Evolutionary conservation across 2,113 vertebrate genomes (phyloP).

Genomic region (Onychorhynchus coronatus): DNA sequence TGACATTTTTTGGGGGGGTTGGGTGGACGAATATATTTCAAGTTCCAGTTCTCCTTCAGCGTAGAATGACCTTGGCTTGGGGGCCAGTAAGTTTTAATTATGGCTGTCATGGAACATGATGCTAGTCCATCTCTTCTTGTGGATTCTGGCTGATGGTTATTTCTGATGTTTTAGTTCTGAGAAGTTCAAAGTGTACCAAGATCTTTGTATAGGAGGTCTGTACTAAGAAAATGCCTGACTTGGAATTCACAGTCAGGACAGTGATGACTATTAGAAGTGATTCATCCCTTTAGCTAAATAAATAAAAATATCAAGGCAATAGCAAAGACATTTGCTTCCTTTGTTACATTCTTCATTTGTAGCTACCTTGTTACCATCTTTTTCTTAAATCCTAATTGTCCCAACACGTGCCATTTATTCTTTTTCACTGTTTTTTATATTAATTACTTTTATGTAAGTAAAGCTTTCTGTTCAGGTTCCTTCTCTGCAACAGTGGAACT

Average conservation of each 20-base stretch:
- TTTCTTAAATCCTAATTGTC: background rate
- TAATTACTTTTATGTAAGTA: background rate
- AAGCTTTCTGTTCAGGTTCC: background rate
- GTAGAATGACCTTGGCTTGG: background rate
- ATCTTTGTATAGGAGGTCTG: background rate
- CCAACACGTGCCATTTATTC: background rate
- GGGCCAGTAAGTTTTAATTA: background rate
- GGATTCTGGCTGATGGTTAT: background rate
- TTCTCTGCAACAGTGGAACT: background rate
- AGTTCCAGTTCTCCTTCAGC: background rate
- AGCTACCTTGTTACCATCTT: background rate
- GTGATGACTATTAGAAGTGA: background rate
- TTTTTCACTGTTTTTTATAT: background rate
- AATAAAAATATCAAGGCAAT: background rate
- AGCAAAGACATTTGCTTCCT: background rate
- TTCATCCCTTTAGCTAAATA: background rate
- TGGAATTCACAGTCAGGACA: background rate
- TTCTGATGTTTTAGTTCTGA: background rate
- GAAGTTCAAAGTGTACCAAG: background rate
- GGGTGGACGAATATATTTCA: background rate
- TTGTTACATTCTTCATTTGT: background rate
- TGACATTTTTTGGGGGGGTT: background rate
- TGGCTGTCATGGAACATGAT: background rate
- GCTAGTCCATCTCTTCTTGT: background rate
- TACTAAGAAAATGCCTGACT: background rate